These are phyloP conservation scores for Gopherus flavomarginatus DNA, from an alignment of 2,113 vertebrate genomes.

Conservation along the genomic window DNA sequence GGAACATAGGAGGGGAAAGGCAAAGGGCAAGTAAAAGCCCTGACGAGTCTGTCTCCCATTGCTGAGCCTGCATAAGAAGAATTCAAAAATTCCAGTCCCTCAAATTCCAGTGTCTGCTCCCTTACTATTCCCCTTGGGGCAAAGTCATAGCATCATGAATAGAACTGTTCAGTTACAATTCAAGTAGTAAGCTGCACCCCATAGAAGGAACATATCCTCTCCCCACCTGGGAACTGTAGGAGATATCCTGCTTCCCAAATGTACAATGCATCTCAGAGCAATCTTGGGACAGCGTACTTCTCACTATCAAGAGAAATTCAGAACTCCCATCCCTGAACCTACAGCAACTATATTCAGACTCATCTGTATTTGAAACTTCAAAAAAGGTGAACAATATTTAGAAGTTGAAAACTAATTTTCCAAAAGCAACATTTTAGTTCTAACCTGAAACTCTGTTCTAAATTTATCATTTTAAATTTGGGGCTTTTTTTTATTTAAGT, in stretches of 20 bases:
- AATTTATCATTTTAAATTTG: background rate
- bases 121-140: background rate
- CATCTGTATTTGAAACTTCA: background rate
- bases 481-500: background rate
- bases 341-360: background rate
- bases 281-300: background rate
- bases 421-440: background rate
- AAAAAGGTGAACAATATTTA: background rate
- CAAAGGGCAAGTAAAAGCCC: background rate
- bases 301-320: background rate
- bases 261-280: background rate
- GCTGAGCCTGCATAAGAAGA: background rate
- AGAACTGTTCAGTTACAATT: background rate
- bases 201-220: background rate
- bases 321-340: background rate
- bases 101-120: background rate
- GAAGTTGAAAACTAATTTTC: background rate
- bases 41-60: background rate
- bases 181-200: background rate
- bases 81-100: background rate
- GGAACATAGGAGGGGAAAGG: background rate
- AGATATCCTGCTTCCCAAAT: background rate
- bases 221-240: background rate
- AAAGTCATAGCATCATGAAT: background rate
- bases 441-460: background rate